Evolutionary conservation across 2,797 vertebrate genomes (phyloP).

Genomic region (Apogon talboti): DNA sequence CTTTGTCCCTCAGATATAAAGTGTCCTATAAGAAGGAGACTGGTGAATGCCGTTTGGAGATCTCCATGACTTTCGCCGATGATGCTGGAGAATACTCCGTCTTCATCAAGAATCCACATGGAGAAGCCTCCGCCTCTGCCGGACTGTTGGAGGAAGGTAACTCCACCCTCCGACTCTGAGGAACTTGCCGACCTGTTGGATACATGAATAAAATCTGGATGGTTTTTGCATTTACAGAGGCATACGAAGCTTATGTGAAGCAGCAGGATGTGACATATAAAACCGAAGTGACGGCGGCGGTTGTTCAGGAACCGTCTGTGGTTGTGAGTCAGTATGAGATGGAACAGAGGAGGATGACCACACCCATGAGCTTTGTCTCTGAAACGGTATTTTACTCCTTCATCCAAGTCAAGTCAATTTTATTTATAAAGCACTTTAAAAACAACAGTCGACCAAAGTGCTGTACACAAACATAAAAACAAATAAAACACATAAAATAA

Average conservation of each 20-base stretch:
- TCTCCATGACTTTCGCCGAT: constrained; percentile 98
- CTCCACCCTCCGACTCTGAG: no score
- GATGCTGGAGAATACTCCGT: constrained; percentile 97
- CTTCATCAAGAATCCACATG: constrained; percentile 90
- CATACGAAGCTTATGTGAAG: constrained; percentile 91
- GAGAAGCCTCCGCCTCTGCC: constrained; percentile 91
- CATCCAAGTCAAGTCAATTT: no score
- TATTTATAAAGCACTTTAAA: no score
- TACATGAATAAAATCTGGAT: neutral
- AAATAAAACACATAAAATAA: no score
- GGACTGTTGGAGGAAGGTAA: constrained; percentile 94
- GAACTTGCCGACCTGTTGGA: no score
- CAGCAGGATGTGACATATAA: constrained; percentile 89
- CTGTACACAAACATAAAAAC: no score
- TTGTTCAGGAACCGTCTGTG: constrained; percentile 88
- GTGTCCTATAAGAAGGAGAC: constrained; percentile 88
- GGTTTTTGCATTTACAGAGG: constrained; percentile 79
- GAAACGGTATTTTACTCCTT: constrained; percentile 85
- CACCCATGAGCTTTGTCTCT: constrained; percentile 88
- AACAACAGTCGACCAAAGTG: no score
- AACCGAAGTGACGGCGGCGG: constrained; percentile 86
- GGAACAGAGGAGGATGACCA: constrained; percentile 89
- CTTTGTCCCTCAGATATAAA: constrained; percentile 86
- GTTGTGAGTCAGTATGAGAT: constrained; percentile 87
- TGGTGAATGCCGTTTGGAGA: constrained; percentile 94